phyloP scores from a whole-genome alignment of 2,888 invertebrate species.

The Drosophila dives region DNA sequence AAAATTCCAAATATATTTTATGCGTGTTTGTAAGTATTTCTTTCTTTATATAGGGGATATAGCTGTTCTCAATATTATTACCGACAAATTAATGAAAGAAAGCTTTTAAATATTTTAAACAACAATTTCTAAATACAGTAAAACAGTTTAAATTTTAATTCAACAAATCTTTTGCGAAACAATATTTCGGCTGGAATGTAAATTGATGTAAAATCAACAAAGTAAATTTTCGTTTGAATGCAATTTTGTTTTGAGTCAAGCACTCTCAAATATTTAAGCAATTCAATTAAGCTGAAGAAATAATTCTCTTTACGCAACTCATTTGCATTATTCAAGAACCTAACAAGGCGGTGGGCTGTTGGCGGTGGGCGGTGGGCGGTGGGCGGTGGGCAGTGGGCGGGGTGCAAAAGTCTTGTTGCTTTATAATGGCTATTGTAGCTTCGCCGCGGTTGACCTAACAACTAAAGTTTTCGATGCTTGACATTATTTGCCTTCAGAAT shows the following conservation, averaged over 20 bases:
- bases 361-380: too few relatives aligned
- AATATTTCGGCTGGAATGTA: background rate
- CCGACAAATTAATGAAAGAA: background rate
- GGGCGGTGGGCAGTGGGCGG: background rate
- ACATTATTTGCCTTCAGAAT: slow-evolving; percentile 54
- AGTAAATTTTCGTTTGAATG: background rate
- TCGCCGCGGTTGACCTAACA: slow-evolving; percentile 10
- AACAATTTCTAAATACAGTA: background rate
- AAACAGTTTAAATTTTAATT: background rate
- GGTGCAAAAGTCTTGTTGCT: background rate
- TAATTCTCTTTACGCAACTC: slow-evolving; percentile 30
- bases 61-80: too few relatives aligned
- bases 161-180: background rate
- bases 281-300: slow-evolving; percentile 43
- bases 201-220: background rate
- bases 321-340: slow-evolving; percentile 38
- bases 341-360: background rate
- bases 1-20: background rate
- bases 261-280: slow-evolving; percentile 33
- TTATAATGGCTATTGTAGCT: background rate
- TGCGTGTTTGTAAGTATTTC: background rate
- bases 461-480: slow-evolving; percentile 33
- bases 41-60: background rate
- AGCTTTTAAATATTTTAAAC: background rate
- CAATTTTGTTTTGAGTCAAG: background rate